phyloP scores from a whole-genome alignment of 1,140 invertebrate genomes.

The Dreissena polymorpha region DNA sequence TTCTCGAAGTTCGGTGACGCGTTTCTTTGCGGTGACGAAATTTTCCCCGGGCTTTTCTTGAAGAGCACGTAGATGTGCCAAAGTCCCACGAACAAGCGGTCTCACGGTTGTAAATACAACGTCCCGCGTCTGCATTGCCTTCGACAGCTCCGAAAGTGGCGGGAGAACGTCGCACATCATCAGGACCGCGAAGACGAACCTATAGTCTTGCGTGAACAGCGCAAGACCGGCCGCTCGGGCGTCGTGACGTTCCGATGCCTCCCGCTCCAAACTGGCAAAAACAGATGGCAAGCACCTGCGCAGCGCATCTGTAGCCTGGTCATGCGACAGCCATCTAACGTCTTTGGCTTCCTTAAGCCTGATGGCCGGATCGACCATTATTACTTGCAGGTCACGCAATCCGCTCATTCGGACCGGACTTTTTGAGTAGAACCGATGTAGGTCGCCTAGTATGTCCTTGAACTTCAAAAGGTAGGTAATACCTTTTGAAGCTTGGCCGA shows the following conservation, averaged over 20 bases:
- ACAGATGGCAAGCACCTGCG: not conserved
- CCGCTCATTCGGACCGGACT: constrained; percentile 2
- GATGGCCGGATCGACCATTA: not conserved
- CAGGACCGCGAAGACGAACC: not conserved
- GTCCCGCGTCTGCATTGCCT: not conserved
- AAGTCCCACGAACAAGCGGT: not conserved
- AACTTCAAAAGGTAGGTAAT: constrained; percentile 12
- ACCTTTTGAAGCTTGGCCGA: not conserved
- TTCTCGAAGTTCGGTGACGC: too few relatives aligned
- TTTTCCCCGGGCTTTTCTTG: too few relatives aligned
- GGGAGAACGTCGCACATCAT: constrained; percentile 21
- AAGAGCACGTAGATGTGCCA: not conserved
- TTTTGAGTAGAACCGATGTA: constrained; percentile 11
- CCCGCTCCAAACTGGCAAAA: constrained; percentile 6
- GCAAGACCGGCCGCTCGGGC: constrained; percentile 14
- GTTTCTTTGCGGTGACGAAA: too few relatives aligned
- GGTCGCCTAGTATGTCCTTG: constrained; percentile 1
- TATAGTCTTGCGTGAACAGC: constrained; percentile 1
- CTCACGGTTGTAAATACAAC: not conserved
- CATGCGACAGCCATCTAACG: constrained; percentile 21
- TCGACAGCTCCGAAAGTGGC: not conserved
- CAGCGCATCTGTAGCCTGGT: not conserved
- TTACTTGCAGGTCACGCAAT: not conserved
- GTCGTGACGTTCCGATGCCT: constrained; percentile 19
- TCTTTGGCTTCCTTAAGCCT: constrained; percentile 30